These are phyloP conservation scores for Brienomyrus longianalis DNA, from an alignment of 2,113 vertebrate genomes.

Conservation along the genomic window DNA sequence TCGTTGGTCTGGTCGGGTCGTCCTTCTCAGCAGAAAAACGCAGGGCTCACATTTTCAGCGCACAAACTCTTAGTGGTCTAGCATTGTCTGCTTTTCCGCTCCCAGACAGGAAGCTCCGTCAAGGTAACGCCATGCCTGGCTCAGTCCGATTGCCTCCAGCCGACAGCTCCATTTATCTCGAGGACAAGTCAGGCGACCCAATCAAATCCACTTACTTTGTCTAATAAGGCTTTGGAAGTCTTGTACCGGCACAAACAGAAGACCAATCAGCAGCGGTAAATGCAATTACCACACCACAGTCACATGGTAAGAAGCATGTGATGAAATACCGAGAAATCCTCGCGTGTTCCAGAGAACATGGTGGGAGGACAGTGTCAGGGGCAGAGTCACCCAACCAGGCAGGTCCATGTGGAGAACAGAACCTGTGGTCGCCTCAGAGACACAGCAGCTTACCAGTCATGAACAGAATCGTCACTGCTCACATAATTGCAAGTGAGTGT, in stretches of 20 bases:
- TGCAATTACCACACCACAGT: not conserved
- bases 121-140: not conserved
- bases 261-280: not conserved
- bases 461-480: not conserved
- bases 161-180: not conserved
- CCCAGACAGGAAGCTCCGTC: not conserved
- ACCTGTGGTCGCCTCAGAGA: not conserved
- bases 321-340: not conserved
- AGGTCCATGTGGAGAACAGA: not conserved
- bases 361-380: not conserved
- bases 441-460: not conserved
- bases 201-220: not conserved
- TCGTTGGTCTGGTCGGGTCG: slow-evolving; percentile 44
- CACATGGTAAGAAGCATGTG: not conserved
- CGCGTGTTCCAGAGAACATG: not conserved
- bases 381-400: not conserved
- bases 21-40: slow-evolving; percentile 39
- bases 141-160: not conserved
- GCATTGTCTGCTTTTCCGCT: not conserved
- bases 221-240: not conserved
- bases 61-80: not conserved
- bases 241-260: not conserved
- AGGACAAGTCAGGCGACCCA: not conserved
- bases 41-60: slow-evolving; percentile 31
- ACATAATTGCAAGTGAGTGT: not conserved